These are phyloP conservation scores for Stegodyphus dumicola DNA, from an alignment of 1,140 invertebrate genomes.

Conservation along the genomic window DNA sequence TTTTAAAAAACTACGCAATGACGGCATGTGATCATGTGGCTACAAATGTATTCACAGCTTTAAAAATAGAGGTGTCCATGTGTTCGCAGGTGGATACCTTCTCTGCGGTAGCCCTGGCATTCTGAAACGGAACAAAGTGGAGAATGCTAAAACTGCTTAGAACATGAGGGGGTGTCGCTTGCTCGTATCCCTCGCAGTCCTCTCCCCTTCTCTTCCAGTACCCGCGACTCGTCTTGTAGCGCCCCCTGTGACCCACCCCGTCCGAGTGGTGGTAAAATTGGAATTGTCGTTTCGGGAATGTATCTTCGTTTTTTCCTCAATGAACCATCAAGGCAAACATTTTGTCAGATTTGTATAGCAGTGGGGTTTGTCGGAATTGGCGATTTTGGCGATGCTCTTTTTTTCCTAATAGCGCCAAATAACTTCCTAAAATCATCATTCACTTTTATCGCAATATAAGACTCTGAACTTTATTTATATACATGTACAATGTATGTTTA, in stretches of 20 bases:
- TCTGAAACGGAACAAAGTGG: neutral
- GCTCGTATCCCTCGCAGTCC: neutral
- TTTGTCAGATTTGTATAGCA: slow-evolving; percentile 30
- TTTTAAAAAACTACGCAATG: too few species aligned
- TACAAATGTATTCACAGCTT: too few species aligned
- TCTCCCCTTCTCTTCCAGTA: neutral
- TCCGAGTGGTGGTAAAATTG: slow-evolving; percentile 30
- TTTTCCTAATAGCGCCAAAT: too few species aligned
- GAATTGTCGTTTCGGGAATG: slow-evolving; percentile 48
- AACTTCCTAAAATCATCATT: too few species aligned
- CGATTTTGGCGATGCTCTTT: neutral
- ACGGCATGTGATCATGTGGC: too few species aligned
- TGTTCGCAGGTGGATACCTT: neutral
- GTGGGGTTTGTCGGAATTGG: neutral
- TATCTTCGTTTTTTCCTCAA: slow-evolving; percentile 48
- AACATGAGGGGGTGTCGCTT: neutral
- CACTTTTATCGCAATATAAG: too few species aligned
- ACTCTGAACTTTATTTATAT: too few species aligned
- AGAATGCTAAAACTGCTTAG: neutral
- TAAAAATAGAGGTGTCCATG: too few species aligned
- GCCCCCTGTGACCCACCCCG: slow-evolving; percentile 25
- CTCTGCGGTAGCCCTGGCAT: neutral
- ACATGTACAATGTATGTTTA: too few species aligned
- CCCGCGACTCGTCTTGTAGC: neutral
- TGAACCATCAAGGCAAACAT: slow-evolving; percentile 39